These are phyloP conservation scores for Erannis defoliaria DNA, from an alignment of 2,888 invertebrate genomes.

Conservation along the genomic window DNA sequence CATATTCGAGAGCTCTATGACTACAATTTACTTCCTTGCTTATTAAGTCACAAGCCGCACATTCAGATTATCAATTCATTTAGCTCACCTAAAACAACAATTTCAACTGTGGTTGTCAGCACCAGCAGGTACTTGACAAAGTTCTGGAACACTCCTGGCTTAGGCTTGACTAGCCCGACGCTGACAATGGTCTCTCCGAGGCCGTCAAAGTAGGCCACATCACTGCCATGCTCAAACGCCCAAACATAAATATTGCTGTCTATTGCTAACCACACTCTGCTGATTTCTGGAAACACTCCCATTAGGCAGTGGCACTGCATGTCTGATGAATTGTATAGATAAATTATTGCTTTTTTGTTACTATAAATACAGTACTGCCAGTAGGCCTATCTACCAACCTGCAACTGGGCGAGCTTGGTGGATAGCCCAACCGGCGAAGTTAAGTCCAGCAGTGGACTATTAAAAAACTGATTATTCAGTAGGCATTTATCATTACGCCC, in stretches of 20 bases:
- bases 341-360: conserved; percentile 36
- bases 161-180: conserved; percentile 96
- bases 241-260: conserved; percentile 99
- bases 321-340: conserved; percentile 85
- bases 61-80: too few species aligned
- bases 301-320: conserved; percentile 98
- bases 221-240: conserved; percentile 98
- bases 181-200: conserved; percentile 97
- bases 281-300: conserved; percentile 98
- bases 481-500: too few species aligned
- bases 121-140: conserved; percentile 97
- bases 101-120: conserved; percentile 97
- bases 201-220: conserved; percentile 98
- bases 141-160: conserved; percentile 94
- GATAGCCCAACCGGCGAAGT: too few species aligned
- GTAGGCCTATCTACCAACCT: too few species aligned
- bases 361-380: not conserved
- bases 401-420: too few species aligned
- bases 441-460: too few species aligned
- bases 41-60: too few species aligned
- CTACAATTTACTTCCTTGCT: too few species aligned
- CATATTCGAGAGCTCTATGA: too few species aligned
- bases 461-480: too few species aligned
- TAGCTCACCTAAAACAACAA: conserved; percentile 93
- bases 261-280: conserved; percentile 98